These are phyloP conservation scores for Agrenia bidenticulata DNA, from an alignment of 2,888 invertebrate genomes.

Conservation along the genomic window DNA sequence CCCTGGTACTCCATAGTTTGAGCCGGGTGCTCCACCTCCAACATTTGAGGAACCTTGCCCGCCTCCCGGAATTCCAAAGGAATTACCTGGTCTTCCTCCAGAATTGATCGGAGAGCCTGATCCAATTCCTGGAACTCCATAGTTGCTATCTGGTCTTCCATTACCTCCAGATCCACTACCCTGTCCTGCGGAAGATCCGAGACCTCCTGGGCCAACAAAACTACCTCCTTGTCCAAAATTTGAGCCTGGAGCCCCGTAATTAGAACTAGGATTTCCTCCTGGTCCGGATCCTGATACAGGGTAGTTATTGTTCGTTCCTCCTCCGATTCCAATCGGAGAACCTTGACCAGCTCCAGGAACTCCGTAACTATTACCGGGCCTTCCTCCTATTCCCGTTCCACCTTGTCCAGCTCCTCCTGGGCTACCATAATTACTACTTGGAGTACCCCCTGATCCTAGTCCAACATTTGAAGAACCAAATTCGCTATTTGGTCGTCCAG, in stretches of 20 bases:
- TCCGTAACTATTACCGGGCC: slow-evolving; percentile 8
- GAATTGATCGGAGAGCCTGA: not conserved
- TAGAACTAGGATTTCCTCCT: slow-evolving; percentile 7
- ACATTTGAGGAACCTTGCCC: slow-evolving; percentile 2
- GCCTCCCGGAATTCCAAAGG: not conserved
- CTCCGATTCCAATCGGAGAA: not conserved
- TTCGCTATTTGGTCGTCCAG: slow-evolving; percentile 4
- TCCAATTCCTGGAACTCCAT: slow-evolving; percentile 25
- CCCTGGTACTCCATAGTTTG: slow-evolving; percentile 19
- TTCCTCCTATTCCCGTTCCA: slow-evolving; percentile 14
- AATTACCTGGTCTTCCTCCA: not conserved
- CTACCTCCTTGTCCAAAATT: not conserved
- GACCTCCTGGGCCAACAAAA: not conserved
- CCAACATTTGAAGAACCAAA: not conserved
- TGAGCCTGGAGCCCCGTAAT: slow-evolving; percentile 13
- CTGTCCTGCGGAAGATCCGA: not conserved
- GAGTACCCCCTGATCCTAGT: not conserved
- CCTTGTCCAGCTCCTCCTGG: slow-evolving; percentile 17
- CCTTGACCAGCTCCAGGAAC: slow-evolving; percentile 18
- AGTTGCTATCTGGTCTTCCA: slow-evolving; percentile 14
- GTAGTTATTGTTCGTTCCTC: no score
- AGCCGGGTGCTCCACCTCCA: slow-evolving; percentile 1
- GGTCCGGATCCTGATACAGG: not conserved
- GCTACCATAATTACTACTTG: no score
- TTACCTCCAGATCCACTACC: not conserved